A percentile compares a stretch with the other conserved stretches of the same genome.
These are phyloP conservation scores for Ailurus styani DNA, from an alignment of 2,113 vertebrate genomes.

Conservation along the genomic window DNA sequence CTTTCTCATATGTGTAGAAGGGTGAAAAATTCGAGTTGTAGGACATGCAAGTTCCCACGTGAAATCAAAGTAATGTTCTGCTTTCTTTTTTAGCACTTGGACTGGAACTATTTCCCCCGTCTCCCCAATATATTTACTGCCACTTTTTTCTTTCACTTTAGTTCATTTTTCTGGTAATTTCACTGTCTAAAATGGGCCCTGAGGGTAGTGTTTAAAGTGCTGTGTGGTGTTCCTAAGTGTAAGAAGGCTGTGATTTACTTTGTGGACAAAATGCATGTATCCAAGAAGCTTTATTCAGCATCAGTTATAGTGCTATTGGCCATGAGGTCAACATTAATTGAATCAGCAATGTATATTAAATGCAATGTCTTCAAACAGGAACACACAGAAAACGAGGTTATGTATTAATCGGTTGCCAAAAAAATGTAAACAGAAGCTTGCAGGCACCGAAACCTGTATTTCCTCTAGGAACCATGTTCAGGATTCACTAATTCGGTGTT, in stretches of 20 bases:
- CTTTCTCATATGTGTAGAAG: neutral
- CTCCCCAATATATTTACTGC: neutral
- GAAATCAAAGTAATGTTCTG: fast-evolving
- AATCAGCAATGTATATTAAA: neutral
- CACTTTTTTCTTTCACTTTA: neutral
- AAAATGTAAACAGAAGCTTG: neutral
- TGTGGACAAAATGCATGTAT: neutral
- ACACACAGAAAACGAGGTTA: neutral
- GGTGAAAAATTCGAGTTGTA: neutral
- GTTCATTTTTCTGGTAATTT: neutral
- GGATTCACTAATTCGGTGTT: neutral
- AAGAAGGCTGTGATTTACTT: neutral
- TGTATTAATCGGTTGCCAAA: neutral
- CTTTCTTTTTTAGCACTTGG: neutral
- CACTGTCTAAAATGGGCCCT: neutral
- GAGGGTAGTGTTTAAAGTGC: neutral
- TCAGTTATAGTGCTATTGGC: neutral
- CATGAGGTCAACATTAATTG: neutral
- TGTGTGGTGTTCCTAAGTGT: neutral
- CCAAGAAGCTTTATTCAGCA: neutral
- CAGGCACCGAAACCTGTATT: neutral
- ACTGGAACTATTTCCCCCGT: neutral
- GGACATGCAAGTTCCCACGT: neutral
- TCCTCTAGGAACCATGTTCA: neutral
- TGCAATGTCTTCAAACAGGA: neutral